Evolutionary conservation across 1,140 invertebrate genomes (phyloP).

Genomic region (Megalopta genalis): DNA sequence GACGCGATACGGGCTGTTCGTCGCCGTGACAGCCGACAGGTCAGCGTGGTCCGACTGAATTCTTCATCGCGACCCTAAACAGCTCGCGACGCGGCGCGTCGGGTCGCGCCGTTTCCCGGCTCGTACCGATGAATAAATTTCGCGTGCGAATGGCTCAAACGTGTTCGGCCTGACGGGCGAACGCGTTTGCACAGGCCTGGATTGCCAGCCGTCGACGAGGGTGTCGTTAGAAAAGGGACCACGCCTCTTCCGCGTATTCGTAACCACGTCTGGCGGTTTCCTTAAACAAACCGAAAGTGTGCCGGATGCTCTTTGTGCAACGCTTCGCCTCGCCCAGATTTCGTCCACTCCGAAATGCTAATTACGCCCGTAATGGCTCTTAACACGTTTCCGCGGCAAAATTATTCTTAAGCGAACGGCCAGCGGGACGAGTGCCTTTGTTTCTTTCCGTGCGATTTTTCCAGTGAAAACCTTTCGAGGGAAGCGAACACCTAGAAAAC

Average conservation of each 20-base stretch:
- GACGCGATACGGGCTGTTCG: constrained; percentile 20
- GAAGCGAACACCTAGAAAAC: too few species aligned
- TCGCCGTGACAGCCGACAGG: constrained; percentile 9
- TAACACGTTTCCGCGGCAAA: not conserved
- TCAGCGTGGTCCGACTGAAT: constrained; percentile 34
- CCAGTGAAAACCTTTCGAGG: too few species aligned
- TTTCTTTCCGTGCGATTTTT: too few species aligned
- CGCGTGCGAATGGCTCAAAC: constrained; percentile 55
- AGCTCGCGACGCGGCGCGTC: constrained; percentile 14
- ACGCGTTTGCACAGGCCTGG: not conserved
- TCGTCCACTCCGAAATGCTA: not conserved
- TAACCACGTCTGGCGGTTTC: constrained; percentile 62
- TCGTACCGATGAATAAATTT: constrained; percentile 68
- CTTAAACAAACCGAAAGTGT: constrained; percentile 68
- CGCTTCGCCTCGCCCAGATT: not conserved
- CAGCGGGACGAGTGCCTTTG: too few species aligned
- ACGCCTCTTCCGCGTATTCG: constrained; percentile 71
- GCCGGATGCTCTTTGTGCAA: constrained; percentile 43
- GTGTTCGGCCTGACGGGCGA: constrained; percentile 20
- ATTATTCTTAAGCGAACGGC: not conserved
- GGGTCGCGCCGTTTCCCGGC: not conserved
- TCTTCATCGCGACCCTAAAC: constrained; percentile 49
- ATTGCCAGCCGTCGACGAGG: constrained; percentile 18
- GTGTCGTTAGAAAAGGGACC: constrained; percentile 39
- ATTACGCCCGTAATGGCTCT: not conserved